Base-by-base conservation (phyloP, 2,797 vertebrate species). In the Channallabes apus region DNA sequence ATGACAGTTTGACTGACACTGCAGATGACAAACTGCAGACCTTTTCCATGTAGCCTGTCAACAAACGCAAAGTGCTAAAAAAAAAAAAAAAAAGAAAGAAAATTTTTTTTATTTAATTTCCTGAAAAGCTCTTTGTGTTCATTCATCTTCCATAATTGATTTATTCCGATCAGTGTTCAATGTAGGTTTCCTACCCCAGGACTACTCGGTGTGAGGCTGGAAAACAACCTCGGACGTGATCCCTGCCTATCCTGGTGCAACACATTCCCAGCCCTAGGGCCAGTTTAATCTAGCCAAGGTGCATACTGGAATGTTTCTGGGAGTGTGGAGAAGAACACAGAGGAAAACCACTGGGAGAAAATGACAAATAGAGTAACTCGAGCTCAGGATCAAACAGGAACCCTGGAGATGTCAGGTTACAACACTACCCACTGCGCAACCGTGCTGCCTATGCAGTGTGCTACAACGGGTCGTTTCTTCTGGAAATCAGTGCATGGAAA, bases 1-100 rank as follows among this genome's bases (percentile, higher is more conserved):
- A n/a, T n/a, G 20, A 17, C 80, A 22, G 58, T 82, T 38, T 71
- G 65, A 82, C 80, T 71, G 80, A 82, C 65, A 56, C 12, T 6
- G 41, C 27, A 68, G 11, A 82, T 54, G 61, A 80, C 78, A 80
- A 41, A 67, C 6, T 51, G n/a, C 78, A 80, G 78, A 65, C 62
- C 18, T 17, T 67, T 65, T 80, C 38, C 79, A 54, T 67, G 62
- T 65, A 82, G 46, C 46, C 46, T 56, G 64, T 56, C 9, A 7
- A 82, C 65, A 67, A 54, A 67, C 0, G 2, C n/a, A 51, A 51
- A 41, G 22, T 41, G 59, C 14, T 3, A 32, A 12, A 59, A 22
- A 32, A 8, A 7, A 32, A 68, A 6, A 68, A 18, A 75, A 0
- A 9, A 64, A 7, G 20, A 5, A 24, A 54, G 29, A 78, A 24